These are phyloP conservation scores for Rattus rattus DNA, from an alignment of 2,113 vertebrate species.

Conservation along the genomic window DNA sequence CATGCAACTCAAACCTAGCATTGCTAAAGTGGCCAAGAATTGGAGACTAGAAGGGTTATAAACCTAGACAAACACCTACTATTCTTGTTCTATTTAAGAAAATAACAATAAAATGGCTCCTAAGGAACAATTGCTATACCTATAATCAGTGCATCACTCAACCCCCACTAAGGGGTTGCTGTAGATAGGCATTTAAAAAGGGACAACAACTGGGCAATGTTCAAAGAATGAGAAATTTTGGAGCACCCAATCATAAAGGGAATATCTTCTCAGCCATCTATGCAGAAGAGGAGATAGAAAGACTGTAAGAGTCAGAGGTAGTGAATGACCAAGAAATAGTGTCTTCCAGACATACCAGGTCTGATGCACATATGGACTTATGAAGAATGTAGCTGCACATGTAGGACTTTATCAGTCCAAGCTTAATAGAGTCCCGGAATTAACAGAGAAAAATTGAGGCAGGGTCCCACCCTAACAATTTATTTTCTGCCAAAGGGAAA, in stretches of 20 bases:
- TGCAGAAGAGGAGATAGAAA: background rate
- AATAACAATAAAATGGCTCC: background rate
- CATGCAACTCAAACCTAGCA: background rate
- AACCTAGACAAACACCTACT: background rate
- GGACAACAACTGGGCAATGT: background rate
- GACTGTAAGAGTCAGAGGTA: too few species aligned
- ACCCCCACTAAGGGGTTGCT: background rate
- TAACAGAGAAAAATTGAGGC: background rate
- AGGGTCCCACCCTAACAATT: background rate
- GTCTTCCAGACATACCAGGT: background rate
- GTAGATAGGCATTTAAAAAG: background rate
- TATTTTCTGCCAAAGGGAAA: background rate
- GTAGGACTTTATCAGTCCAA: background rate
- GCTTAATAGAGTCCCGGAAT: background rate
- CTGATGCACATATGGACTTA: background rate
- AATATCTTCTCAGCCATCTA: background rate
- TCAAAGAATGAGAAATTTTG: background rate
- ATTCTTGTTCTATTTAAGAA: background rate
- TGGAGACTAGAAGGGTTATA: background rate
- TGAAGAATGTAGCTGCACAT: background rate
- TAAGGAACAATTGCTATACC: background rate
- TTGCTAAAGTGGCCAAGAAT: background rate
- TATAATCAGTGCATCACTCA: background rate
- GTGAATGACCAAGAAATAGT: background rate
- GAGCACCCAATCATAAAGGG: background rate